phyloP scores from a whole-genome alignment of 2,113 vertebrate genomes.

The Peromyscus californicus region DNA sequence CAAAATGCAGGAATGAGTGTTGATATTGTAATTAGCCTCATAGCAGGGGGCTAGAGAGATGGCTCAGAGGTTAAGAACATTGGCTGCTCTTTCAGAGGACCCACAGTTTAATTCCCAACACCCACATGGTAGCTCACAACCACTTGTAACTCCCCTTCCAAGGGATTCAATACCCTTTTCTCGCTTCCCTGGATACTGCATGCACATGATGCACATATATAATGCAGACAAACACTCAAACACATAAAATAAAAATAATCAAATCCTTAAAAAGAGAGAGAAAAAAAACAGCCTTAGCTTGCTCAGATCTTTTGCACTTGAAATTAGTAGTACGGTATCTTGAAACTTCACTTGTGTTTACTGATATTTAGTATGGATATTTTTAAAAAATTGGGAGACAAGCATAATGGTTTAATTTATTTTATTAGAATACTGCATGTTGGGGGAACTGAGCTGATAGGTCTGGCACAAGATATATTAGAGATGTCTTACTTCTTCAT shows the following conservation, averaged over 20 bases:
- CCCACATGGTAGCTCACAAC: neutral
- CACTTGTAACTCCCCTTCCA: neutral
- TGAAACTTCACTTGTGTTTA: neutral
- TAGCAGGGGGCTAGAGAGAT: neutral
- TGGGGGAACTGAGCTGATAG: neutral
- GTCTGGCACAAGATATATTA: neutral
- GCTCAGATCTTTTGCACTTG: neutral
- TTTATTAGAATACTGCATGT: neutral
- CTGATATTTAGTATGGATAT: neutral
- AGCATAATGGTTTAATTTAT: neutral
- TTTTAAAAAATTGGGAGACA: neutral
- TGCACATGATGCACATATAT: neutral
- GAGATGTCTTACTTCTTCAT: neutral
- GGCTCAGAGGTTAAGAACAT: neutral
- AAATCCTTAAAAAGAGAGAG: neutral
- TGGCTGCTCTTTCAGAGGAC: neutral
- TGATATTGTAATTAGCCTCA: neutral
- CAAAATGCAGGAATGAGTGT: neutral
- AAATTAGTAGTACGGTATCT: neutral
- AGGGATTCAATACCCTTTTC: neutral
- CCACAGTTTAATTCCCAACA: neutral
- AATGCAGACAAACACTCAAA: neutral
- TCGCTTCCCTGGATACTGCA: neutral
- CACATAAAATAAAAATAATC: neutral
- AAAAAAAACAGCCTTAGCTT: neutral